Evolutionary conservation across 2,113 vertebrate genomes (phyloP).

Genomic region (Pardalotus punctatus): DNA sequence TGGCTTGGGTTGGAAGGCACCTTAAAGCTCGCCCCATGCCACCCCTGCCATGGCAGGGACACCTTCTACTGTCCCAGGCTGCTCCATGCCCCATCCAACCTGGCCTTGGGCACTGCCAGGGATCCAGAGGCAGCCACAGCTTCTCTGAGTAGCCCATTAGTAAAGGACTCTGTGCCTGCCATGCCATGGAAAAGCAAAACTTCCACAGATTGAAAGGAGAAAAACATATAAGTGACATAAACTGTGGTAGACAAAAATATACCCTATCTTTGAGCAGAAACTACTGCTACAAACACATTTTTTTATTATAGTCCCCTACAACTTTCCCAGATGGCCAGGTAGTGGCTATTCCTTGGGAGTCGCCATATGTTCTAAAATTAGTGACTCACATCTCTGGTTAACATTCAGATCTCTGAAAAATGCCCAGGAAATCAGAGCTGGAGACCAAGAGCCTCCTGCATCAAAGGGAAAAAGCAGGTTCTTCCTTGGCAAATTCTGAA

Average conservation of each 20-base stretch:
- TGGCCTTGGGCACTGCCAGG: not conserved
- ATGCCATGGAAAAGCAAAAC: not conserved
- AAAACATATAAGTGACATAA: not conserved
- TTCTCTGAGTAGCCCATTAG: not conserved
- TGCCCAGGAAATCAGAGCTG: not conserved
- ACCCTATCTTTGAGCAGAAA: not conserved
- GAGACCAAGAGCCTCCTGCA: not conserved
- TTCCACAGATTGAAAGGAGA: not conserved
- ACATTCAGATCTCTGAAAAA: not conserved
- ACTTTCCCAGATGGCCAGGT: not conserved
- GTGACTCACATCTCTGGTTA: not conserved
- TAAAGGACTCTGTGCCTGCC: not conserved
- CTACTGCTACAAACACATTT: not conserved
- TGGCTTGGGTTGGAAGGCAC: not conserved
- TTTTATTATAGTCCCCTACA: not conserved
- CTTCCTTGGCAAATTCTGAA: not conserved
- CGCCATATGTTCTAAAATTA: not conserved
- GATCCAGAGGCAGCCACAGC: not conserved
- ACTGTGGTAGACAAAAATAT: not conserved
- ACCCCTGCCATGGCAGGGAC: not conserved
- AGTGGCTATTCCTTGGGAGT: not conserved
- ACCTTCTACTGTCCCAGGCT: fast-evolving
- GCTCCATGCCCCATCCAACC: fast-evolving
- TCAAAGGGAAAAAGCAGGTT: not conserved
- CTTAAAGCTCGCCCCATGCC: not conserved